Evolutionary conservation across 2,888 invertebrate species (phyloP).

Genomic region (Phymatocera aterrima): DNA sequence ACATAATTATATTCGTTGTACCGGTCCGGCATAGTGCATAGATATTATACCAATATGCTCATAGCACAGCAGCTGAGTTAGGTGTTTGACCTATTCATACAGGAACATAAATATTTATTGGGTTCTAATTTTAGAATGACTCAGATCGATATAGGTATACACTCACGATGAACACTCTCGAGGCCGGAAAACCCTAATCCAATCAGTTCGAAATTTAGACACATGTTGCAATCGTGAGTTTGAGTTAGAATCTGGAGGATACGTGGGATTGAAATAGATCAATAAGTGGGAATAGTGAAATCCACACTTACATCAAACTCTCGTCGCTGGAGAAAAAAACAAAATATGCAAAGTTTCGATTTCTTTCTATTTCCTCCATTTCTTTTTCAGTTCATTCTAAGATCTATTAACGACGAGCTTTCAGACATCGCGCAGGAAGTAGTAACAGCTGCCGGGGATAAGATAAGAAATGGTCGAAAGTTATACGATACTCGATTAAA

Average conservation of each 20-base stretch:
- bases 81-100: slow-evolving; percentile 38
- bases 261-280: neutral
- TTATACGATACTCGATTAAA: neutral
- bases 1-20: slow-evolving; percentile 16
- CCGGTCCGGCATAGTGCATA: neutral
- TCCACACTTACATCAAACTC: too few species aligned
- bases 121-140: slow-evolving; percentile 24
- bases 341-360: neutral
- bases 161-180: neutral
- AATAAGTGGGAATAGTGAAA: too few species aligned
- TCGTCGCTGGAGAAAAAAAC: too few species aligned
- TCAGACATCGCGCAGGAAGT: neutral
- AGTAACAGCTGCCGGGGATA: neutral
- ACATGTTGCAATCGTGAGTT: neutral
- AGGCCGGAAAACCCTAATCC: slow-evolving; percentile 26
- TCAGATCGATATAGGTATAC: slow-evolving; percentile 1
- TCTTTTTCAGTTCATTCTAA: too few species aligned
- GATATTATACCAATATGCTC: too few species aligned
- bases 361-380: neutral
- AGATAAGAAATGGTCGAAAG: neutral
- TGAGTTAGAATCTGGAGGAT: neutral
- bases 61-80: neutral
- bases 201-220: neutral
- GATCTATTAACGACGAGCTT: neutral
- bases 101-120: slow-evolving; percentile 35